Percentiles rank a stretch among this genome's conserved stretches.
phyloP scores from a whole-genome alignment of 2,888 invertebrate genomes.

The Leucophenga montana region DNA sequence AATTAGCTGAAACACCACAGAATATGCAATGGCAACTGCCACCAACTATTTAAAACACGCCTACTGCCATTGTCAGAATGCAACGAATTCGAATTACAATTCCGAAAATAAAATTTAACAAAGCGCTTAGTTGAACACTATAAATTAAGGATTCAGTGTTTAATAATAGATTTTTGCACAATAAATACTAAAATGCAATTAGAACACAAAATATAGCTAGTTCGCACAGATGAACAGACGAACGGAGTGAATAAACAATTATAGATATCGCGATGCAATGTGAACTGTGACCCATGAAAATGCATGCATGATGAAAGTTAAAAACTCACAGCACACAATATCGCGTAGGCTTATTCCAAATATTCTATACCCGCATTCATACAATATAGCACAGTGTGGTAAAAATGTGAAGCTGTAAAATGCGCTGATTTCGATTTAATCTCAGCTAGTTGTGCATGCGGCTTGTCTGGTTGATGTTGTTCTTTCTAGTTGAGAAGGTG shows the following conservation, averaged over 20 bases:
- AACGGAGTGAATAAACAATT: background rate
- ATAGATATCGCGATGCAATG: background rate
- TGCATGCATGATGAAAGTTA: too few relatives aligned
- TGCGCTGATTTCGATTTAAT: constrained; percentile 62
- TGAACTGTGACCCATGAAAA: background rate
- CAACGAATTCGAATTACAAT: background rate
- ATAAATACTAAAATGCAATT: constrained; percentile 4
- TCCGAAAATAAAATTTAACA: constrained; percentile 6
- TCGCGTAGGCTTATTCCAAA: too few relatives aligned
- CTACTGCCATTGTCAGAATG: background rate
- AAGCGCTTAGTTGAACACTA: background rate
- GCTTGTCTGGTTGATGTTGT: constrained; percentile 33
- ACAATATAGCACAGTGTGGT: background rate
- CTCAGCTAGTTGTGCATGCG: constrained; percentile 51
- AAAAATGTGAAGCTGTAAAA: constrained; percentile 29
- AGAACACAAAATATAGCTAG: background rate
- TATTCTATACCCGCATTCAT: constrained; percentile 23
- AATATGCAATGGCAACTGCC: background rate
- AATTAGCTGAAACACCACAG: constrained; percentile 8
- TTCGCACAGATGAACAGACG: background rate
- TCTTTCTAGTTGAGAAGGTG: background rate
- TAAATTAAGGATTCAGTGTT: constrained; percentile 1
- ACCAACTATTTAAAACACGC: too few relatives aligned
- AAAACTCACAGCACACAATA: too few relatives aligned
- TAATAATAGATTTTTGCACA: constrained; percentile 12